These are phyloP conservation scores for Neosilurus mollespiculum DNA, from an alignment of 2,797 vertebrate species.

Conservation along the genomic window DNA sequence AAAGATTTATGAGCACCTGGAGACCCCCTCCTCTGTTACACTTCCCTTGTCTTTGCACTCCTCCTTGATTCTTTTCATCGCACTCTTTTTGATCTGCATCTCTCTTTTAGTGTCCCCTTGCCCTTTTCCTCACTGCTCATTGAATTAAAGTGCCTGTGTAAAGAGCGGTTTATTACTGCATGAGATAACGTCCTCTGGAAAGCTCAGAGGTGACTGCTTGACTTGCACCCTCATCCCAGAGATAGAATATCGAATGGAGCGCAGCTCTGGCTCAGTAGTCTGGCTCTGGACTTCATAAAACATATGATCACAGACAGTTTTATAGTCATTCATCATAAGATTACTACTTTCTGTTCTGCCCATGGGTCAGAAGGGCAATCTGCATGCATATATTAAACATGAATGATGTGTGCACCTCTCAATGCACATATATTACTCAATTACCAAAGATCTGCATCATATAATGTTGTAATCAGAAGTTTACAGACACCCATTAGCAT, in stretches of 20 bases:
- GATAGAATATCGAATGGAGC: constrained; percentile 57
- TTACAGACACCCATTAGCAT: too few species aligned
- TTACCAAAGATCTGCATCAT: background rate
- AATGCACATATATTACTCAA: background rate
- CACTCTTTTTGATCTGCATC: background rate
- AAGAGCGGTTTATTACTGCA: constrained; percentile 69
- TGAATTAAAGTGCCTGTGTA: constrained; percentile 66
- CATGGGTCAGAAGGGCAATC: background rate
- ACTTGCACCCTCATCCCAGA: constrained; percentile 52
- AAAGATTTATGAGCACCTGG: constrained; percentile 67
- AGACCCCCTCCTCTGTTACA: constrained; percentile 53
- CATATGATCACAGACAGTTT: constrained; percentile 53
- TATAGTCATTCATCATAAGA: constrained; percentile 37
- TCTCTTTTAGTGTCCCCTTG: constrained; percentile 12
- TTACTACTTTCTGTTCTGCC: background rate
- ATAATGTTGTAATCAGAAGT: too few species aligned
- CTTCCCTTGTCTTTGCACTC: background rate
- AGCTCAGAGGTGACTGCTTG: constrained; percentile 54
- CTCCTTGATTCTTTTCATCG: constrained; percentile 7
- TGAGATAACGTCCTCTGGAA: constrained; percentile 60
- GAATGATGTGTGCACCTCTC: background rate
- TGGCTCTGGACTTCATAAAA: constrained; percentile 64
- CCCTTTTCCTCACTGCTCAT: constrained; percentile 24
- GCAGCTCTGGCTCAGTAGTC: constrained; percentile 50
- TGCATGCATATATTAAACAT: background rate